A percentile compares a stretch with the other conserved stretches of the same genome.
These are phyloP conservation scores for Ctenopoma multispine DNA, from an alignment of 2,797 vertebrate species.

Conservation along the genomic window DNA sequence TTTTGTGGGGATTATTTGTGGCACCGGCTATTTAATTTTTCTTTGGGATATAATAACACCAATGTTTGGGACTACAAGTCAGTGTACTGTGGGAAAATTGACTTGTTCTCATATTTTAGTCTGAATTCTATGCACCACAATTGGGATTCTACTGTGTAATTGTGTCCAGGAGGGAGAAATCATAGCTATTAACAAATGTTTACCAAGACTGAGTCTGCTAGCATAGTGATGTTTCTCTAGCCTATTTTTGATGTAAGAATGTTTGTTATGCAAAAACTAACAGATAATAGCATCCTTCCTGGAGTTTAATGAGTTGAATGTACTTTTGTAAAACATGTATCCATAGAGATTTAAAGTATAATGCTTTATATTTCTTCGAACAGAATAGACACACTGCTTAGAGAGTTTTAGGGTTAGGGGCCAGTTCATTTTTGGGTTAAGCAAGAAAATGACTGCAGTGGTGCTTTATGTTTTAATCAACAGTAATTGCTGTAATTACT, in stretches of 20 bases:
- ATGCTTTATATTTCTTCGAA: constrained; percentile 59
- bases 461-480: constrained; percentile 24
- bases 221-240: constrained; percentile 17
- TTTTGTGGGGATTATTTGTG: constrained; percentile 2
- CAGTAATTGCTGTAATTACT: constrained; percentile 18
- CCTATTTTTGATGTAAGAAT: constrained; percentile 49
- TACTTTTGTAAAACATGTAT: constrained; percentile 60
- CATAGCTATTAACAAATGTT: constrained; percentile 44
- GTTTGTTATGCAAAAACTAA: constrained; percentile 57
- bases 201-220: constrained; percentile 58
- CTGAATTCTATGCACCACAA: constrained; percentile 55
- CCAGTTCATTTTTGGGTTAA: constrained; percentile 20
- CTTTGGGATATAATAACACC: constrained; percentile 22
- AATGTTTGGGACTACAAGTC: constrained; percentile 18
- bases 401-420: constrained; percentile 2
- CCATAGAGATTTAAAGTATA: constrained; percentile 44
- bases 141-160: constrained; percentile 41
- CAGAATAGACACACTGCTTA: constrained; percentile 28
- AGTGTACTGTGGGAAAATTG: constrained; percentile 26
- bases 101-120: constrained; percentile 38
- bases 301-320: constrained; percentile 60
- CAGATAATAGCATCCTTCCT: constrained; percentile 38
- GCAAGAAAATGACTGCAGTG: constrained; percentile 2
- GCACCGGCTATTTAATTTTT: not conserved
- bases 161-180: constrained; percentile 44